Base-by-base conservation (phyloP, 2,113 vertebrate species). In the Steatornis caripensis region DNA sequence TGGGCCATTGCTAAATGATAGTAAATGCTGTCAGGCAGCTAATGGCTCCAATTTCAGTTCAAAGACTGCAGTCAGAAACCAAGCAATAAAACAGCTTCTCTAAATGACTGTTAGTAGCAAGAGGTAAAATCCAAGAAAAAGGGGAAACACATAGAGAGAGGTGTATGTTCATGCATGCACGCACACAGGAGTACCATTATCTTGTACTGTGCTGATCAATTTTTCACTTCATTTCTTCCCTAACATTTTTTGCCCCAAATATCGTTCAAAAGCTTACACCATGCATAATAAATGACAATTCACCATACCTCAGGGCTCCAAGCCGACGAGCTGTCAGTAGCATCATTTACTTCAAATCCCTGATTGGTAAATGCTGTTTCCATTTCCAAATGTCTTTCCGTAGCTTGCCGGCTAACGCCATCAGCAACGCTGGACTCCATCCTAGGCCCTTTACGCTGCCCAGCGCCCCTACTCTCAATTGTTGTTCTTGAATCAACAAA, bases 221-320 rank as follows among this genome's bases (percentile, higher is more conserved):
- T 90, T 96, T 86, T 80, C 85, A 80, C 76, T 95, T 85, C 26
- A 64, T 86, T 93, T 90, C 85, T 86, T 34, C 71, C 34, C 23
- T 54, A 86, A 84, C 20, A 17, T 15, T 60, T 85, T 75, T 75
- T 84, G 55, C 30, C 54, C 70, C 48, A 10, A 34, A 10, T 30
- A 64, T 15, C 41, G 75, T 89, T 68, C 48, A 46, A 53, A 88
- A 90, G 71, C 80, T 80, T 37, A 32, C 58, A 65, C 8, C 0
- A 0, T 18, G 21, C 69, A 43, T 48, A 90, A 87, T 58, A 68
- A 86, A 71, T 41, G 78, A 69, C 64, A 89, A n/a, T 61, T 62
- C 53, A 64, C 37, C 29, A 3, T 98, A 99, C 99, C 99, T 99
- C 99, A 51, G 99, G 98, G 96, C 98, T 99, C 98, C 98, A 99